Evolutionary conservation across 2,888 invertebrate genomes (phyloP), one percentile per base, ranked within the genome.

Genomic region (Pterobdella sp.): DNA sequence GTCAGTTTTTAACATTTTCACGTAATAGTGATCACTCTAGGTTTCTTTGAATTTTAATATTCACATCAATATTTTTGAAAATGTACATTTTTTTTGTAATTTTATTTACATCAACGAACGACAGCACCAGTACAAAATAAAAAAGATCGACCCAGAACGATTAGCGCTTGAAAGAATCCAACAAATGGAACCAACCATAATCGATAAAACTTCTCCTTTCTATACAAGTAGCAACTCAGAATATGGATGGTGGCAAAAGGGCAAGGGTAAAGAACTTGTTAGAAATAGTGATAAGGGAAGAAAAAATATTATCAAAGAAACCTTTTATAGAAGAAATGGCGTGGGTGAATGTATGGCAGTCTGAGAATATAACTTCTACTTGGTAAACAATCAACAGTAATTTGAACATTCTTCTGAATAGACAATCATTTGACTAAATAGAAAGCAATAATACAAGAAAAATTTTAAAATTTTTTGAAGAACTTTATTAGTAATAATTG

Each of bases 321-420:
- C 60, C n/a, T 56, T 56, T n/a, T 56, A 56, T 26, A 56, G 60
- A 56, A 7, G 60, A 7, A 56, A 56, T 22, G 60, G 60, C 4
- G 60, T 56, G 18, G 60, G 60, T n/a, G 60, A 56, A 26, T 56
- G 60, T 26, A 56, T 56, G 60, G 60, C 60, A 26, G 60, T 56
- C n/a, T 56, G 42, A 42, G 18, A 18, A n/a, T n/a, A n/a, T n/a
- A n/a, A n/a, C n/a, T n/a, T n/a, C n/a, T n/a, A n/a, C n/a, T n/a
- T n/a, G n/a, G n/a, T n/a, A n/a, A n/a, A n/a, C n/a, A n/a, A n/a
- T n/a, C n/a, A n/a, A n/a, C n/a, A n/a, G n/a, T n/a, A n/a, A n/a
- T n/a, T n/a, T n/a, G n/a, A n/a, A n/a, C n/a, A n/a, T n/a, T n/a
- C n/a, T n/a, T n/a, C n/a, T n/a, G n/a, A n/a, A n/a, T n/a, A n/a